A percentile compares a stretch with the other conserved stretches of the same genome.
Evolutionary conservation across 30 jellyfish, hydroid and myxozoan species (phyloP).

Genomic region (Nemopilema nomurai): DNA sequence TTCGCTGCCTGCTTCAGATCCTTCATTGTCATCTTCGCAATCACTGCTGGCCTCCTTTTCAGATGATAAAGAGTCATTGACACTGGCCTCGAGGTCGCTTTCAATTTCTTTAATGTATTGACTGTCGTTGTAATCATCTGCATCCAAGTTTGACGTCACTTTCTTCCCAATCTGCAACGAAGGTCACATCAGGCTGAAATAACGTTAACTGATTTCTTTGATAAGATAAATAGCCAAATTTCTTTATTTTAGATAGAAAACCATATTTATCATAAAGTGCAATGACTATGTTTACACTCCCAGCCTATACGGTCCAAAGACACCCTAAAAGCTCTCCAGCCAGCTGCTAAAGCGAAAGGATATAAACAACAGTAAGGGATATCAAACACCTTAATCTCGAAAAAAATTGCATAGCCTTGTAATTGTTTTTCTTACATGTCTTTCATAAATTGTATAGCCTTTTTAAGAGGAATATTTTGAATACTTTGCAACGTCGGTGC

Average conservation of each 20-base stretch:
- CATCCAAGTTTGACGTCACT: not conserved
- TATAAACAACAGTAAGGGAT: too few species aligned
- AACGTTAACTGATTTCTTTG: not conserved
- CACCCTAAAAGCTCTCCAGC: too few species aligned
- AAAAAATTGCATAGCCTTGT: too few species aligned
- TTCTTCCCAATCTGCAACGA: not conserved
- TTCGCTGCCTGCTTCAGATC: not conserved
- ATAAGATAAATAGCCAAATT: not conserved
- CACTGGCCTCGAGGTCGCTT: not conserved
- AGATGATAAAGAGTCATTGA: not conserved
- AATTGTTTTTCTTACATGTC: too few species aligned
- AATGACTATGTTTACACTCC: too few species aligned
- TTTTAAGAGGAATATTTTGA: too few species aligned
- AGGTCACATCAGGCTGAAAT: not conserved
- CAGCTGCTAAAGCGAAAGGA: too few species aligned
- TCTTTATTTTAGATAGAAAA: not conserved
- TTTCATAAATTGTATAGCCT: too few species aligned
- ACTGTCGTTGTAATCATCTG: not conserved
- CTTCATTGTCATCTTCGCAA: not conserved
- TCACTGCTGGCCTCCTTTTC: not conserved
- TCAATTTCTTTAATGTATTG: constrained; percentile 36
- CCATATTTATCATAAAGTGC: too few species aligned
- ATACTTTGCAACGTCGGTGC: too few species aligned
- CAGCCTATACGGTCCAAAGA: too few species aligned
- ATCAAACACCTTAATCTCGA: too few species aligned